A percentile compares a stretch with the other conserved stretches of the same genome.
These are phyloP conservation scores for Phylloscopus trochilus DNA, from an alignment of 2,113 vertebrate species.

Conservation along the genomic window DNA sequence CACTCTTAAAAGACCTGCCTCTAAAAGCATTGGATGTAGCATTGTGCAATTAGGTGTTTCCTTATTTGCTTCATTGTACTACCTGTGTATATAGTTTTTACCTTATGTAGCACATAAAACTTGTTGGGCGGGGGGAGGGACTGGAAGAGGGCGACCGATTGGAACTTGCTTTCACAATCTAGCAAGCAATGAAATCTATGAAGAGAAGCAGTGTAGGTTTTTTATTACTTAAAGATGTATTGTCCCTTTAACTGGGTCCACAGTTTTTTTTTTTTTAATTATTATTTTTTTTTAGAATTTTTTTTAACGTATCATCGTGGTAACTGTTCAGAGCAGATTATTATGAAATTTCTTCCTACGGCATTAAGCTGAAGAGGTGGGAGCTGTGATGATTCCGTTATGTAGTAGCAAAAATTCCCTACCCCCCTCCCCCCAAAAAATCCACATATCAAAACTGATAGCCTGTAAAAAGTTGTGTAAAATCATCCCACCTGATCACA, in stretches of 20 bases:
- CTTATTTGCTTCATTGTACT: constrained; percentile 94
- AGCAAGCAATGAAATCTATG: constrained; percentile 72
- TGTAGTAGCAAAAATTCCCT: neutral
- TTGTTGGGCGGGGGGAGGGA: constrained; percentile 39
- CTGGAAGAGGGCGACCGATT: constrained; percentile 22
- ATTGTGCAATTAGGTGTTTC: constrained; percentile 96
- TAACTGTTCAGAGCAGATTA: constrained; percentile 42
- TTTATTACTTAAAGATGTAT: constrained; percentile 78
- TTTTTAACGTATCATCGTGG: neutral
- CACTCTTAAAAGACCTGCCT: constrained; percentile 92
- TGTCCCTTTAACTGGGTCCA: constrained; percentile 66
- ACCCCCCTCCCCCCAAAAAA: neutral
- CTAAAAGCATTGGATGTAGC: constrained; percentile 96
- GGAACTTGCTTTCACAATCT: constrained; percentile 65
- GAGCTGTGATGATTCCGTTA: constrained; percentile 53
- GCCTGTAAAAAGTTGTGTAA: neutral
- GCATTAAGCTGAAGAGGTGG: constrained; percentile 44
- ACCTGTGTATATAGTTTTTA: constrained; percentile 96
- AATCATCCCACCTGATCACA: neutral
- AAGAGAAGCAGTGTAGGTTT: constrained; percentile 84
- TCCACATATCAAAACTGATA: neutral
- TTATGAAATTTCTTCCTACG: neutral
- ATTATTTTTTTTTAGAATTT: neutral
- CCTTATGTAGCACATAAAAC: constrained; percentile 94
- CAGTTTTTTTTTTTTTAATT: neutral